Evolutionary conservation across 2,797 vertebrate genomes (phyloP).

Genomic region (Momotus momota): DNA sequence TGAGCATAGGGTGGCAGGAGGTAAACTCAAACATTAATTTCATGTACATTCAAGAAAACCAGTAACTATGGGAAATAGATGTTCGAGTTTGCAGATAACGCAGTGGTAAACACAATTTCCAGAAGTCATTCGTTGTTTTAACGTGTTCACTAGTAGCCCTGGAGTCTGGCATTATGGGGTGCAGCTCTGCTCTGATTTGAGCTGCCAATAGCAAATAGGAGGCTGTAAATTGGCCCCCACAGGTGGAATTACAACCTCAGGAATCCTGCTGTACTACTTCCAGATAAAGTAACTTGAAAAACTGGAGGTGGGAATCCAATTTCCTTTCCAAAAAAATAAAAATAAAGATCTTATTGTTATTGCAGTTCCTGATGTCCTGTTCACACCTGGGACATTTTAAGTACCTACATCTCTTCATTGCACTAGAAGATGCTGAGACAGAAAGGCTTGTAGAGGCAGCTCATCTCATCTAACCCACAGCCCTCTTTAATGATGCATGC

Average conservation of each 20-base stretch:
- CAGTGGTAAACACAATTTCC: background rate
- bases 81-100: background rate
- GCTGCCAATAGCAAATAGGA: background rate
- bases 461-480: background rate
- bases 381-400: background rate
- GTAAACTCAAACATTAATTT: background rate
- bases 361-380: background rate
- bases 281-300: background rate
- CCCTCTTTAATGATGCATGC: background rate
- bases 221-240: background rate
- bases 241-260: background rate
- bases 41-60: background rate
- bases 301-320: background rate
- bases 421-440: background rate
- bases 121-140: background rate
- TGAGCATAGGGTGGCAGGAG: background rate
- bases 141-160: background rate
- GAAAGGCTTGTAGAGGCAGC: background rate
- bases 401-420: background rate
- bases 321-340: background rate
- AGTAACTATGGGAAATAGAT: background rate
- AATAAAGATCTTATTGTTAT: background rate
- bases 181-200: background rate
- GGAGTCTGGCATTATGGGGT: background rate
- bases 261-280: background rate